Base-by-base conservation (phyloP, 1,140 invertebrate genomes). In the Lasioglossum albipes region DNA sequence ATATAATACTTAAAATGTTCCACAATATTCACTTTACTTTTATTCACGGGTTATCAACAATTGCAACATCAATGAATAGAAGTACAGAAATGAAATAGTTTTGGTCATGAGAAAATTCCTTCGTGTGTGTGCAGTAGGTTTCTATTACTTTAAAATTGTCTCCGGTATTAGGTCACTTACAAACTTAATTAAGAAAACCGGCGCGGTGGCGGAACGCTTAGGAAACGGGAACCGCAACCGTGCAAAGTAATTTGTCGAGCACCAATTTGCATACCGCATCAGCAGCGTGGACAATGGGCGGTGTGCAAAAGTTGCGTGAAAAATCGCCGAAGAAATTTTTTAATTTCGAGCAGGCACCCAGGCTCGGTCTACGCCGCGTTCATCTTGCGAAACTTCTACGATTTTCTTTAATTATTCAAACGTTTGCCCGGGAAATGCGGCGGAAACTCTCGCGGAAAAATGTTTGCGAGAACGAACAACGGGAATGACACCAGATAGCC, bases 391-490 rank as follows among this genome's bases (percentile, higher is more conserved):
- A 82, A 74, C 54, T 74, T 73, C 22, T 13, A 62, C 45, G 65
- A 79, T 79, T 68, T 73, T 64, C 70, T 9, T 79, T 79, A 82
- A 82, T 73, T 82, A 82, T 82, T 79, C 57, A 79, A 65, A 67
- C 36, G 7, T 18, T 6, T 22, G 22, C 7, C 62, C 27, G 12
- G 3, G n/a, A 27, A 49, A 42, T 27, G 20, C 45, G 0, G 42
- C 22, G 22, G n/a, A 13, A 27, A 52, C 57, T 71, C 10, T 7
- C 16, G 27, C n/a, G 27, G 69, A 72, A 52, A 62, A 72, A 52
- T 18, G 61, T 71, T 31, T 27, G n/a, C n/a, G 54, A 54, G 76
- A 65, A 52, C 41, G 36, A 52, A 61, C 36, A 59, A 69, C 52
- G 36, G 59, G 42, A 45, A 27, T 10, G 2, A 12, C 59, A 27